phyloP scores from a whole-genome alignment of 2,113 vertebrate genomes.

The Sebastes fasciatus region DNA sequence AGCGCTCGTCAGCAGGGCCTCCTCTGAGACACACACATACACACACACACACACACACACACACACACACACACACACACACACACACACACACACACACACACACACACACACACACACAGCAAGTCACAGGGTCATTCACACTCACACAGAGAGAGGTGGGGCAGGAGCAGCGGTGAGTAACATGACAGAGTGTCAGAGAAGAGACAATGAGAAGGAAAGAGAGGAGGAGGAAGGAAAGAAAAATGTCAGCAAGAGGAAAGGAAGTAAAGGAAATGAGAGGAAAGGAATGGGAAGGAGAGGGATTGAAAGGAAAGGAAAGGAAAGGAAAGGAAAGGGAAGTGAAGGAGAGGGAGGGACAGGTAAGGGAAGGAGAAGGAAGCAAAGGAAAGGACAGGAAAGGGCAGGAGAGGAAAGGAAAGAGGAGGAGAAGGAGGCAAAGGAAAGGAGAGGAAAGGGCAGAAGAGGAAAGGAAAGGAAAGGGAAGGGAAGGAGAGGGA shows the following conservation, averaged over 20 bases:
- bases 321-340: neutral
- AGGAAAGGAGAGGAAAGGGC: neutral
- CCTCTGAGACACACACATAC: constrained; percentile 22
- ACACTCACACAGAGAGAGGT: constrained; percentile 52
- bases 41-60: constrained; percentile 16
- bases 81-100: constrained; percentile 30
- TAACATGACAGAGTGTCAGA: constrained; percentile 20
- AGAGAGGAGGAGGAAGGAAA: neutral
- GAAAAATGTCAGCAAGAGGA: neutral
- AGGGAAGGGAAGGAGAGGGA: neutral
- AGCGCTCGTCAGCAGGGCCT: constrained; percentile 53
- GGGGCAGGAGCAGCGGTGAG: constrained; percentile 5
- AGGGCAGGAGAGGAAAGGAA: neutral
- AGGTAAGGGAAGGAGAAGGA: too few relatives aligned
- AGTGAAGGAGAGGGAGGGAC: too few relatives aligned
- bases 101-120: constrained; percentile 10
- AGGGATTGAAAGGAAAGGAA: neutral
- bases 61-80: constrained; percentile 47
- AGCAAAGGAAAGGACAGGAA: too few relatives aligned
- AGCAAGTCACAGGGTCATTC: constrained; percentile 47
- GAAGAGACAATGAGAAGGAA: neutral
- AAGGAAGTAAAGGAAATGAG: neutral
- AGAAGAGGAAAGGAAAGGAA: fast-evolving
- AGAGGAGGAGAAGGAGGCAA: neutral
- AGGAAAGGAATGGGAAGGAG: neutral